phyloP scores from a whole-genome alignment of 23 tunicate species.

The Oikopleura albicans region DNA sequence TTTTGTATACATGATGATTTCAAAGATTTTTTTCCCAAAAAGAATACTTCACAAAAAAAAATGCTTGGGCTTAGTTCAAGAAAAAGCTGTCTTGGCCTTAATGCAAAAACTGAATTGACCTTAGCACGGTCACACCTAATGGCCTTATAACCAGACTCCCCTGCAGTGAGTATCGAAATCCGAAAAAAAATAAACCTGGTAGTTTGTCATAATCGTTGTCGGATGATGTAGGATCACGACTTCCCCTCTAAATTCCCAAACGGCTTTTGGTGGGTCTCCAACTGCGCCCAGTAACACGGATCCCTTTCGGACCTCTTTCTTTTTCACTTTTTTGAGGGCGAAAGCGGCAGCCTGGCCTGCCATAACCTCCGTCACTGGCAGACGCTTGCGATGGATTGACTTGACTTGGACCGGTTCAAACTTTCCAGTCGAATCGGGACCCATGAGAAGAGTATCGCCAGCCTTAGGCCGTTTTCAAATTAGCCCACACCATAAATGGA shows the following conservation, averaged over 20 bases:
- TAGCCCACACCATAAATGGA: no score
- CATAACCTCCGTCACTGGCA: conserved; percentile 45
- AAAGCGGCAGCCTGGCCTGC: conserved; percentile 95
- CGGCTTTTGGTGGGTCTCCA: conserved; percentile 41
- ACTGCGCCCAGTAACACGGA: not conserved
- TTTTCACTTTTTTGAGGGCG: conserved; percentile 63
- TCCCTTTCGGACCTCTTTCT: conserved; percentile 4
- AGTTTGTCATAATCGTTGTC: conserved; percentile 68
- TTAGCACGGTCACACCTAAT: conserved; percentile 34
- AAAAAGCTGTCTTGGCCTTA: not conserved
- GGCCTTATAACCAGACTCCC: no score
- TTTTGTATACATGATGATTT: no score
- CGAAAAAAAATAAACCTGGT: conserved; percentile 55
- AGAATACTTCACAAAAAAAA: no score
- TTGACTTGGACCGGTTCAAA: conserved; percentile 68
- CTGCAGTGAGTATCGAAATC: no score
- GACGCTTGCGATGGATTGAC: conserved; percentile 73
- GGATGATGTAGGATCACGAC: conserved; percentile 86
- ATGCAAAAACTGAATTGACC: not conserved
- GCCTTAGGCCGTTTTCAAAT: no score
- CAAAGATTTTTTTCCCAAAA: no score
- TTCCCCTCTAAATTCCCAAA: conserved; percentile 96
- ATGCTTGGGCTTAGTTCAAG: not conserved
- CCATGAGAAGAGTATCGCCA: conserved; percentile 47
- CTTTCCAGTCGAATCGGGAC: conserved; percentile 74